phyloP scores from a whole-genome alignment of 2,888 invertebrate species.

The Pseudeuparius sepicola region DNA sequence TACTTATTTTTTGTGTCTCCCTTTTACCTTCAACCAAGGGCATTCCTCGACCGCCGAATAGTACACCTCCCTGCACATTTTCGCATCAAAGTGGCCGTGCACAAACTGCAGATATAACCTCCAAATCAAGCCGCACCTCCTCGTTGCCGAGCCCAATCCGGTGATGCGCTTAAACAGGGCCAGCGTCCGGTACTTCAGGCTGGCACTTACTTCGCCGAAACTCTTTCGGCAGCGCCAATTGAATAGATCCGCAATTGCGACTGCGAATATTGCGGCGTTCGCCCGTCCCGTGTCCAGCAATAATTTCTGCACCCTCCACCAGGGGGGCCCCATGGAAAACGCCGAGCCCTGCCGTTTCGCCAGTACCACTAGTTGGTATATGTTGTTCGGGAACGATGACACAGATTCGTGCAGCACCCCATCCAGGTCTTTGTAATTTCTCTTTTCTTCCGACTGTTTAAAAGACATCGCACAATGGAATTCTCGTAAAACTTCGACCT shows the following conservation, averaged over 20 bases:
- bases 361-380: slow-evolving; percentile 44
- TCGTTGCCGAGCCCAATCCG: slow-evolving; percentile 34
- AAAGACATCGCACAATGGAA: slow-evolving; percentile 37
- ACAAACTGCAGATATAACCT: slow-evolving; percentile 51
- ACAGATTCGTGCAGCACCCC: slow-evolving; percentile 38
- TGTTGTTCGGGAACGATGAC: slow-evolving; percentile 48
- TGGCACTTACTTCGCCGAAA: slow-evolving; percentile 27
- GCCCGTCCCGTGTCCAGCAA: slow-evolving; percentile 39
- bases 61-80: slow-evolving; percentile 38
- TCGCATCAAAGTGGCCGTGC: slow-evolving; percentile 37
- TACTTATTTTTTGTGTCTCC: too few species aligned
- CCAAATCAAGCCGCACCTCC: slow-evolving; percentile 50
- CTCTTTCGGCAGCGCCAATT: too few species aligned
- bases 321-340: slow-evolving; percentile 38
- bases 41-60: slow-evolving; percentile 51
- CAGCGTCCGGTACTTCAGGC: slow-evolving; percentile 34
- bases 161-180: slow-evolving; percentile 36
- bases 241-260: slow-evolving; percentile 38
- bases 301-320: slow-evolving; percentile 45
- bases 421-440: slow-evolving; percentile 37
- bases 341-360: slow-evolving; percentile 39
- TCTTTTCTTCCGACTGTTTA: slow-evolving; percentile 30
- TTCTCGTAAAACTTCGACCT: slow-evolving; percentile 40
- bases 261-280: slow-evolving; percentile 40
- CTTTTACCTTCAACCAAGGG: slow-evolving; percentile 53